Base-by-base conservation (phyloP, 1,140 invertebrate genomes). In the Apis dorsata region DNA sequence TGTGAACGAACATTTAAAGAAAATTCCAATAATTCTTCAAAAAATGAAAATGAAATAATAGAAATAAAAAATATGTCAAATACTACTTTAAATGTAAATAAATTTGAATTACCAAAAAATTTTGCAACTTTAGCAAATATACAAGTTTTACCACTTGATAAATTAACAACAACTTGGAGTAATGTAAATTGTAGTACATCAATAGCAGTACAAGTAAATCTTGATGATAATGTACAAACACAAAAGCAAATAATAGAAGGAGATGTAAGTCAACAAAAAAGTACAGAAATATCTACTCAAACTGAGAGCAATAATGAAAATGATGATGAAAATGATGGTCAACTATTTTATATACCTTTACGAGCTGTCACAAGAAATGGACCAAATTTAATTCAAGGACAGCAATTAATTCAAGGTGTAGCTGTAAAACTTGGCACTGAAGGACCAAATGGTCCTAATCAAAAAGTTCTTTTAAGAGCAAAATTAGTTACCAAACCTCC, bases 261-360 rank as follows among this genome's bases (percentile, higher is more conserved):
- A 5, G 86, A 91, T 19, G 60, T 21, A 13, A 88, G 82, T 69
- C 86, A 88, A 24, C 90, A 92, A 1, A 92, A 89, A n/a, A 91
- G 91, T 75, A 94, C 93, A 7, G 94, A 95, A 82, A 94, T 94
- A 86, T 95, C 94, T 9, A 95, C 94, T 4, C 95, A 95, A 81
- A 95, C 94, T 0, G 95, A 95, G 57, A 93, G 82, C 34, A 92
- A 92, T 69, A 94, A 94, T 60, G 93, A 93, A 17, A 92, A 94
- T 65, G 93, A 94, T 65, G 93, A 94, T 21, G 93, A 94, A 13
- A 91, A 91, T 17, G 94, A 94, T 51, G 95, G 95, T 21, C 95
- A 96, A 68, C 92, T 96, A n/a, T 96, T 97, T 90, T 96, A 96
- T 81, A 96, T 96, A 90, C 96, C 96, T 0, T 86, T 96, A 4